Evolutionary conservation across 2,113 vertebrate species (phyloP), one percentile per base, ranked within the genome.

Genomic region (Phyllostomus hastatus): DNA sequence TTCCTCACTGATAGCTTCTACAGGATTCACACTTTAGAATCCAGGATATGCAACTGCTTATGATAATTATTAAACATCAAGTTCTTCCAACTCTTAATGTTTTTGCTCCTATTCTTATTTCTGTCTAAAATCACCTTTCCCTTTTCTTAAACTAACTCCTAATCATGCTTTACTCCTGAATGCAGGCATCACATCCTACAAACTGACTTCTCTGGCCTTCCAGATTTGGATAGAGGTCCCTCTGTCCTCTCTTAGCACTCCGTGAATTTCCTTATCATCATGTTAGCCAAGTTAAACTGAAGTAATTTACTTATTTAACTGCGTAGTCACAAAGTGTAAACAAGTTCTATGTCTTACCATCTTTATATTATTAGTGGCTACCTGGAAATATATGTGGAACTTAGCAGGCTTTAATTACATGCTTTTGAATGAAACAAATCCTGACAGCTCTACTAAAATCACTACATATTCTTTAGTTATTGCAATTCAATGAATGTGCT

Each of bases 101-200:
- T 88, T 92, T 83, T 79, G 8, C 87, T 88, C 43, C 50, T 70
- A 9, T n/a, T 67, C 43, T 84, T 79, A 57, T 83, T 96, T 92
- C 24, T 87, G 16, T 43, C 48, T 87, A 52, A 76, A 72, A 50
- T 75, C 59, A 59, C 28, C 4, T n/a, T 75, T 88, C 31, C 28
- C 69, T 59, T 91, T 54, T 48, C 31, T 69, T 83, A 88, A 84
- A 70, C 33, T 16, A 54, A 14, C 20, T 75, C 17, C 48, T 82
- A 66, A 84, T 66, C 22, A 72, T 78, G 38, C 43, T 52, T 86
- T 70, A 70, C 26, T 54, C 19, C 19, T 85, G 89, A 50, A 59
- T 24, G 57, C 7, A 86, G 33, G 10, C 38, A 52, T 90, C 19
- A 33, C 6, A 14, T 82, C 20, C 20, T 83, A 10, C 9, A 61